A percentile compares a stretch with the other conserved stretches of the same genome.
These are phyloP conservation scores for Zele albiditarsus DNA, from an alignment of 2,888 invertebrate genomes.

Conservation along the genomic window DNA sequence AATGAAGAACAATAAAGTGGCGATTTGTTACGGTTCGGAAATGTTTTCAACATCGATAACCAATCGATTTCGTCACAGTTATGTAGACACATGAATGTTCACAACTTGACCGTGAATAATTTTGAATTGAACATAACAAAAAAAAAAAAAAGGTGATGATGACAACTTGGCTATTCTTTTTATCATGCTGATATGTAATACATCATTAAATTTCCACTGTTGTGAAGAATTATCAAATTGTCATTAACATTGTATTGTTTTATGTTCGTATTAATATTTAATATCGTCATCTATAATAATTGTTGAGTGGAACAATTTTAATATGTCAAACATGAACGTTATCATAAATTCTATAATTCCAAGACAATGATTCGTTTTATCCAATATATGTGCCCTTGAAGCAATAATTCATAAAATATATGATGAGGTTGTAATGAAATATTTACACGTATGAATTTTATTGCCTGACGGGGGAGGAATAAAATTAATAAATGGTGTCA, in stretches of 20 bases:
- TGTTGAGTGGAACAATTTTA: background rate
- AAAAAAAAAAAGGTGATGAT: background rate
- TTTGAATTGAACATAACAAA: background rate
- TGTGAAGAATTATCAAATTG: background rate
- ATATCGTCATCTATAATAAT: constrained; percentile 2
- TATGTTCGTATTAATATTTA: background rate
- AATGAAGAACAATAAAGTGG: background rate
- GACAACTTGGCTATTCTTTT: background rate
- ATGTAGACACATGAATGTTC: background rate
- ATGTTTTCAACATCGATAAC: background rate
- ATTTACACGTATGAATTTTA: constrained; percentile 11
- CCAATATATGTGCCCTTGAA: background rate
- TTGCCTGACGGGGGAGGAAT: background rate
- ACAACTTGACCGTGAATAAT: background rate
- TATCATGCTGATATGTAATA: background rate
- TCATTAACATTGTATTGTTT: background rate
- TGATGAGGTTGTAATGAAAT: constrained; percentile 1
- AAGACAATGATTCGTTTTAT: constrained; percentile 1
- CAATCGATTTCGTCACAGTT: background rate
- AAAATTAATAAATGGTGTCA: constrained; percentile 13
- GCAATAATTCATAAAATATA: background rate
- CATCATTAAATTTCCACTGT: background rate
- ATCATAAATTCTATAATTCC: background rate
- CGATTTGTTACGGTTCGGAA: background rate
- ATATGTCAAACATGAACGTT: background rate